phyloP scores from a whole-genome alignment of 2,113 vertebrate species.

The Sterna hirundo region DNA sequence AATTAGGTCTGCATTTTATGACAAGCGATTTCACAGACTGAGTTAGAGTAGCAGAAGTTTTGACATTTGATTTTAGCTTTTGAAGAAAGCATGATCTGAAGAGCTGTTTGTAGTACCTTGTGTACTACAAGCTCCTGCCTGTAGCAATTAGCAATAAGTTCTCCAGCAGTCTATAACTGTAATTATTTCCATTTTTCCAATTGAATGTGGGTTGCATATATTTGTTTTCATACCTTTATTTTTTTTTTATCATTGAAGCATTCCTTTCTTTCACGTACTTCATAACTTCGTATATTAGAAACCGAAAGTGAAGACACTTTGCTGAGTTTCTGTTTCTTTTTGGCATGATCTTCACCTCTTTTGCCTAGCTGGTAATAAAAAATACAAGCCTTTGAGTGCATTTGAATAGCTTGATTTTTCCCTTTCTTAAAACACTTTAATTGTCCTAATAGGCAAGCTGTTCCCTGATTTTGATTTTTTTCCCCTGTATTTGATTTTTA shows the following conservation, averaged over 20 bases:
- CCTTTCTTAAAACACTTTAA: neutral
- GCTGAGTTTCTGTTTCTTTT: neutral
- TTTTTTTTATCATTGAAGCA: neutral
- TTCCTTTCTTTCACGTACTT: neutral
- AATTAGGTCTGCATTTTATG: neutral
- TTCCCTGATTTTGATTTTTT: neutral
- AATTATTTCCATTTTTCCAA: neutral
- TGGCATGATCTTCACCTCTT: neutral
- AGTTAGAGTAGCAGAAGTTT: neutral
- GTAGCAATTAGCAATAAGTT: neutral
- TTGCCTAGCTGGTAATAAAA: neutral
- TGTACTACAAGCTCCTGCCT: neutral
- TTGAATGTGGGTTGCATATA: neutral
- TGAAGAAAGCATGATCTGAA: neutral
- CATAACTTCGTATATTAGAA: neutral
- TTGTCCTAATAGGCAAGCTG: neutral
- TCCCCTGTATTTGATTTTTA: neutral
- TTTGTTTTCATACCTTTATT: neutral
- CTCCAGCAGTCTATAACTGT: neutral
- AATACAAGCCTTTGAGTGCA: neutral
- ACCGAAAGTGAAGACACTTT: neutral
- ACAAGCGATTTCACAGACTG: neutral
- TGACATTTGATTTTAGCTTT: slow-evolving; percentile 11
- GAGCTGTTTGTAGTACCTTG: neutral
- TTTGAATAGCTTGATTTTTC: neutral